These are phyloP conservation scores for Tursiops truncatus DNA, from an alignment of 2,113 vertebrate species.

Conservation along the genomic window DNA sequence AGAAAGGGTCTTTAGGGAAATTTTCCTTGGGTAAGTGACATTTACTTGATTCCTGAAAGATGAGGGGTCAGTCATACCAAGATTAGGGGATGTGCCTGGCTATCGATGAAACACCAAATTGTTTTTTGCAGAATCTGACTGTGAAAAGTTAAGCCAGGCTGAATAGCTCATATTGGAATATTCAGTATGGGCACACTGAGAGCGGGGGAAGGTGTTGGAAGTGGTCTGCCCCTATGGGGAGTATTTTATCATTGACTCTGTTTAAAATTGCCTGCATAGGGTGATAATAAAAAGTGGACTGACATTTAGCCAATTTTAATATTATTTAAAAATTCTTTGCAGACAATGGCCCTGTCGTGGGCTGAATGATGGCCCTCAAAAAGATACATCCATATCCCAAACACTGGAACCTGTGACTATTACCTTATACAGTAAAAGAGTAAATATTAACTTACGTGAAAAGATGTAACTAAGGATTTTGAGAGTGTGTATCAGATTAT, in stretches of 20 bases:
- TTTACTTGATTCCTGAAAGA: conserved; percentile 4
- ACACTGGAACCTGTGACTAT: not conserved
- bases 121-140: not conserved
- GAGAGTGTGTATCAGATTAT: not conserved
- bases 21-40: not conserved
- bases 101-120: not conserved
- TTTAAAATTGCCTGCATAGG: conserved; percentile 13
- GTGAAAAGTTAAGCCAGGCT: not conserved
- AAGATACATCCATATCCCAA: not conserved
- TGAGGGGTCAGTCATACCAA: not conserved
- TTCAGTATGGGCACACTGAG: not conserved
- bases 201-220: not conserved
- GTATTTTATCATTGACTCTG: not conserved
- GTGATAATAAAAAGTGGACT: conserved; percentile 12
- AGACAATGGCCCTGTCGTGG: not conserved
- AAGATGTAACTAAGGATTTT: conserved; percentile 21
- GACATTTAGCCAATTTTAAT: conserved; percentile 6
- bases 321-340: conserved; percentile 22
- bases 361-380: not conserved
- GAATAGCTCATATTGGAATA: not conserved
- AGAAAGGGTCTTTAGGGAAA: not conserved
- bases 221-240: not conserved
- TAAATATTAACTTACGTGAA: not conserved
- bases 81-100: not conserved
- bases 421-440: not conserved